Evolutionary conservation across 2,888 invertebrate species (phyloP), one percentile per base, ranked within the genome.

Genomic region (Mayetiola destructor): DNA sequence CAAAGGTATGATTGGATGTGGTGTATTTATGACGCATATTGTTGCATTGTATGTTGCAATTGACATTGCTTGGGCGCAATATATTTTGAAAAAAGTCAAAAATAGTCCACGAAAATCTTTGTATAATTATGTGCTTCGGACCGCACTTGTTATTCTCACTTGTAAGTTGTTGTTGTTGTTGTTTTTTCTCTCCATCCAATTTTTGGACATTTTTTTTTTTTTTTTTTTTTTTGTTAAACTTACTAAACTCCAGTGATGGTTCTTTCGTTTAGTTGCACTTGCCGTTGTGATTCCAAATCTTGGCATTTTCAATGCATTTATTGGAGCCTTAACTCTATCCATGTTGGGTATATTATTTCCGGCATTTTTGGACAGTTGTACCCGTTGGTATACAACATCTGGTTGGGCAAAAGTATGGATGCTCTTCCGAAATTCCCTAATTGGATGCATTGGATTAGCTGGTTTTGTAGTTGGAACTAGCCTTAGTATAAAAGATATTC

Each of bases 21-120:
- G 88, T 0, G 92, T 97, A 62, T 93, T 85, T 73, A 82, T 95
- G 57, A 88, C 94, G 0, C 96, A 96, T 69, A 88, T 88, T 0
- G 75, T 97, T 35, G 93, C 95, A 65, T 89, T 93, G 71, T 97
- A 95, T 72, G 96, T 97, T 2, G 94, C 96, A 8, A 85, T 95
- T 64, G 88, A 90, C 65, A 91, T 97, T 62, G 77, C 88, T 52
- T 94, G 93, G 91, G 89, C 88, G 64, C 81, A 84, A 58, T 87
- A 84, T 67, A 73, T 86, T 9, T 71, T 74, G 16, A 75, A 76
- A 8, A 75, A 72, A 61, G 71, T 86, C 48, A 77, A 79, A 53
- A 78, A 80, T 66, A 79, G 75, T 68, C 75, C 78, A 6, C 76
- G 76, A 61, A 78, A 80, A 61, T 48, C 79, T 0, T 63, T 84